Evolutionary conservation across 2,888 invertebrate species (phyloP).

Genomic region (Iphiclides podalirius): DNA sequence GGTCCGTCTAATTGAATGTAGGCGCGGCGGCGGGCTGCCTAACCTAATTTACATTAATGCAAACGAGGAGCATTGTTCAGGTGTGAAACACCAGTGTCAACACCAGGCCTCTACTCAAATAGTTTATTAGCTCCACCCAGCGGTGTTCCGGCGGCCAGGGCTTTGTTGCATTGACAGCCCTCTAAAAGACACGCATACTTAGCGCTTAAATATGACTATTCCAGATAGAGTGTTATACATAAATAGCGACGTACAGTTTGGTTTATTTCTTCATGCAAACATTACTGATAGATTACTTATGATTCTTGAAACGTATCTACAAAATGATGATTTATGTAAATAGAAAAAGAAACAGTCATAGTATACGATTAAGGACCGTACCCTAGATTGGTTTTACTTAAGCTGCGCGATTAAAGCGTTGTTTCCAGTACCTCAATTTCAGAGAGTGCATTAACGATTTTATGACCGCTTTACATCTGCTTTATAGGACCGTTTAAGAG

Average conservation of each 20-base stretch:
- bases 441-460: constrained; percentile 55
- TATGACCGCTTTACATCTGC: constrained; percentile 56
- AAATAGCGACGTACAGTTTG: constrained; percentile 29
- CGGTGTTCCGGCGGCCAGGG: constrained; percentile 67
- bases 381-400: constrained; percentile 13
- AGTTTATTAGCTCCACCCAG: constrained; percentile 79
- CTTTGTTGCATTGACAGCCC: constrained; percentile 72
- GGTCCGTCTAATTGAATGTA: constrained; percentile 76
- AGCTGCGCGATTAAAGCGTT: constrained; percentile 20
- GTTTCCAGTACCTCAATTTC: constrained; percentile 42
- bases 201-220: constrained; percentile 67
- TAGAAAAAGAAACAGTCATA: not conserved
- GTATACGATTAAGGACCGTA: constrained; percentile 7
- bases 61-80: constrained; percentile 80
- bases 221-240: constrained; percentile 52
- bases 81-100: constrained; percentile 80
- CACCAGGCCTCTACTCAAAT: constrained; percentile 75
- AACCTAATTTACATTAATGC: constrained; percentile 81
- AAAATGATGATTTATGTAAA: not conserved
- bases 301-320: too few species aligned
- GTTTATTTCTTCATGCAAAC: too few species aligned
- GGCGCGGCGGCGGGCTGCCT: constrained; percentile 64
- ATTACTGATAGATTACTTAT: too few species aligned
- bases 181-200: constrained; percentile 69
- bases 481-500: constrained; percentile 59